Percentiles rank a stretch among this genome's conserved stretches.
Conservation (phyloP, 2,797 vertebrate species). For the Pseudocheirus occidentalis region DNA sequence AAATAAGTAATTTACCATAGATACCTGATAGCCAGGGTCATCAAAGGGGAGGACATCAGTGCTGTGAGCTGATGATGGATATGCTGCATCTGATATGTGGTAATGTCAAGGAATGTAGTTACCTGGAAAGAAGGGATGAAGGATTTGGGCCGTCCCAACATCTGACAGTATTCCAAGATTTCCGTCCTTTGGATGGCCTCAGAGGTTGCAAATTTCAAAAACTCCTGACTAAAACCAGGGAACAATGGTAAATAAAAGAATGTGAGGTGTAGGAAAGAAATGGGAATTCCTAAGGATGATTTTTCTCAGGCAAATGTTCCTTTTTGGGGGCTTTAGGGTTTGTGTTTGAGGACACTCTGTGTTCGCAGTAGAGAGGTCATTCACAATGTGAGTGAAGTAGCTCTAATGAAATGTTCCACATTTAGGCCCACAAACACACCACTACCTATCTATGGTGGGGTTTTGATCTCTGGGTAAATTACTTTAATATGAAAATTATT, state of each 20-base stretch:
- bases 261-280: not conserved
- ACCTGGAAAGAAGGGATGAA: conserved; percentile 93
- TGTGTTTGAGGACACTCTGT: too few species aligned
- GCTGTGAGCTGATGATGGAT: not conserved
- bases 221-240: conserved; percentile 84
- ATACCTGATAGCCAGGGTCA: not conserved
- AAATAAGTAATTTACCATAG: not conserved
- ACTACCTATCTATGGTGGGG: accelerated
- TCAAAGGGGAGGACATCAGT: not conserved
- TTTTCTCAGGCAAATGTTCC: too few species aligned
- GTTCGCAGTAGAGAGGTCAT: too few species aligned
- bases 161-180: conserved; percentile 91
- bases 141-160: conserved; percentile 84
- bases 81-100: accelerated
- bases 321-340: too few species aligned
- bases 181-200: conserved; percentile 91
- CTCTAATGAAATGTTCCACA: too few species aligned
- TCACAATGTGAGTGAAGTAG: too few species aligned
- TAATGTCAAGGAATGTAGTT: not conserved
- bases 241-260: conserved; percentile 47
- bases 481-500: not conserved
- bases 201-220: conserved; percentile 88
- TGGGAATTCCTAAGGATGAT: too few species aligned
- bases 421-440: accelerated
- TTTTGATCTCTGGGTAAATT: not conserved